Evolutionary conservation across 2,888 invertebrate genomes (phyloP), one percentile per base, ranked within the genome.

Genomic region (Camptogramma bilineatum): DNA sequence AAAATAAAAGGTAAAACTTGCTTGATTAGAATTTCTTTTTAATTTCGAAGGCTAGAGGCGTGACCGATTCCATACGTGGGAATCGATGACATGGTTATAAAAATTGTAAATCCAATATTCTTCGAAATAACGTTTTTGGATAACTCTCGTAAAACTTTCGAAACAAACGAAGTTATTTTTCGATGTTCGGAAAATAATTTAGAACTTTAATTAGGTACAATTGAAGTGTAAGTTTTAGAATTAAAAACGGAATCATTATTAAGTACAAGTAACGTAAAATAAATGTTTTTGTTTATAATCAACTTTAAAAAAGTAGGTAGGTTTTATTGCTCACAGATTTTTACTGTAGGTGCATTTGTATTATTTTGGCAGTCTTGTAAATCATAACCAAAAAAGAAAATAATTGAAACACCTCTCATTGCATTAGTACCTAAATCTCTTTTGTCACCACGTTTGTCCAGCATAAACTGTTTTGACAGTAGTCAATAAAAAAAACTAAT

Each of bases 51-150:
- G 74, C 75, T 73, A 80, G 72, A 76, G 75, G 78, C 83, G 79
- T 82, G 76, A 62, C 79, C 66, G 74, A 82, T 79, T 75, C 72
- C 71, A 75, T 73, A 77, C 76, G 68, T 79, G 77, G 76, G 79
- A 81, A 83, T 79, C 77, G 75, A 82, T 80, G 82, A 66, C 68
- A 79, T 81, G 83, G 75, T 75, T 63, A 75, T 80, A 66, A 62
- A 55, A 68, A 62, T 56, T 52, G 59, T 54, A 57, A 58, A 53
- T 66, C 64, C 64, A 57, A 59, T 65, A 51, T 55, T 53, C 21
- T 24, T 62, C 56, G 52, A 8, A 31, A 44, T 44, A 42, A 19
- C 44, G 39, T 53, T 7, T 61, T 50, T 61, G n/a, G 21, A 50
- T 50, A 31, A 19, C n/a, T 34, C 48, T 57, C 39, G 50, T 56